Base-by-base conservation (phyloP, 37 sponge, comb jelly and placozoan species). In the Beroe ovata region DNA sequence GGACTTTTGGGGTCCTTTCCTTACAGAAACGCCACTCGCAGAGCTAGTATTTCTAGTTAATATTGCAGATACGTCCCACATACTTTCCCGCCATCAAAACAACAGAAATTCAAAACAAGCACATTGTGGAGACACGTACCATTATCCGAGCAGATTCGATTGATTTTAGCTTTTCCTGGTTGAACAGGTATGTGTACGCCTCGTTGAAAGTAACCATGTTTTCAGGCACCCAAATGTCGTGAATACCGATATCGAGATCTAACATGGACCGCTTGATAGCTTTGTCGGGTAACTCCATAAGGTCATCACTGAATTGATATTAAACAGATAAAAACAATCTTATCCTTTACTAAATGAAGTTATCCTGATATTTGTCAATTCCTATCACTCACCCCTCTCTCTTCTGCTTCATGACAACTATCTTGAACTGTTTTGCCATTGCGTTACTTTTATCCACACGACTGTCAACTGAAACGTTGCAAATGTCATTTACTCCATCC, bases 161-260 rank as follows among this genome's bases (percentile, higher is more conserved):
- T 14, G 84, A 77, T 19, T 77, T 77, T 54, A 77, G 84, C 28
- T 77, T 77, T 18, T 77, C 84, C 21, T 77, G 84, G 23, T 77
- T 77, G 26, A 40, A 42, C 29, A 42, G 84, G 33, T 77, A 77
- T 16, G 84, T 77, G 22, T 77, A 77, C 26, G 54, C 54, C 28
- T 77, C 84, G 22, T 35, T 21, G 8, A 77, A 42, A 26, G 84
- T 26, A 20, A 77, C 54, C 84, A 77, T 77, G 38, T 77, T 35
- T 41, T 77, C 84, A 42, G 42, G 4, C 38, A 77, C 84, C 84
- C 84, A 77, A 40, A 77, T 77, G 28, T 77, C 84, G 28, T 77
- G 84, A 6, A 77, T 25, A 14, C 84, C 84, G 4, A 36, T 29
- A 0, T 77, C 84, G 4, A 77, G 22, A 21, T 39, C 84, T 25